Evolutionary conservation across 2,113 vertebrate genomes (phyloP), one percentile per base, ranked within the genome.

Genomic region (Albula glossodonta): DNA sequence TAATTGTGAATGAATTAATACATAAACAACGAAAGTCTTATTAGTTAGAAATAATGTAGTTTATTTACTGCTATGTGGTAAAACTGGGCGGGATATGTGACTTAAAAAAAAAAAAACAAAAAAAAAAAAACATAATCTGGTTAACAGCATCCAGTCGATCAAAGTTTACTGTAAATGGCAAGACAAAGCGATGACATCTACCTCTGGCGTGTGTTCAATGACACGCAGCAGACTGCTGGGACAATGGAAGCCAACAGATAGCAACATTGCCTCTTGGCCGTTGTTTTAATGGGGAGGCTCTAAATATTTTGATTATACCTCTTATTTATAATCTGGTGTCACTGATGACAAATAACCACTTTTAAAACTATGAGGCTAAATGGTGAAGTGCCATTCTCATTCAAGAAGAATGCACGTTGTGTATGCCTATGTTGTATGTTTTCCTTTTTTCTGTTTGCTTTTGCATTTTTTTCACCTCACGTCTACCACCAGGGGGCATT

Each of bases 301-400:
- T 89, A 91, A 92, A 86, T 87, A 88, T 87, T 80, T 86, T 91
- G 91, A 92, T 92, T 88, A 91, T 91, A 80, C 91, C 89, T 90
- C 88, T 92, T 93, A 91, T 93, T 93, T 91, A 90, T 89, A 86
- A 85, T 89, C 85, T 86, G 84, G 89, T 90, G 91, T 91, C 92
- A 88, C 86, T 89, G 92, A 92, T 92, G 92, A 93, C 89, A 90
- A 92, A 94, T 94, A 93, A 92, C 92, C 91, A 74, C 31, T 9
- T 22, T 74, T 74, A 2, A 3, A 22, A 74, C n/a, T 74, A 31
- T 13, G n/a, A n/a, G 11, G 70, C n/a, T 31, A 31, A 74, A 74
- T 2, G 22, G n/a, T 8, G 2, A 25, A 10, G n/a, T 8, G 8
- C 70, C 31, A 22, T n/a, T 31, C n/a, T 10, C 8, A 1, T 4